Evolutionary conservation across 2,797 vertebrate genomes (phyloP), one percentile per base, ranked within the genome.

Genomic region (Semaprochilodus insignis): DNA sequence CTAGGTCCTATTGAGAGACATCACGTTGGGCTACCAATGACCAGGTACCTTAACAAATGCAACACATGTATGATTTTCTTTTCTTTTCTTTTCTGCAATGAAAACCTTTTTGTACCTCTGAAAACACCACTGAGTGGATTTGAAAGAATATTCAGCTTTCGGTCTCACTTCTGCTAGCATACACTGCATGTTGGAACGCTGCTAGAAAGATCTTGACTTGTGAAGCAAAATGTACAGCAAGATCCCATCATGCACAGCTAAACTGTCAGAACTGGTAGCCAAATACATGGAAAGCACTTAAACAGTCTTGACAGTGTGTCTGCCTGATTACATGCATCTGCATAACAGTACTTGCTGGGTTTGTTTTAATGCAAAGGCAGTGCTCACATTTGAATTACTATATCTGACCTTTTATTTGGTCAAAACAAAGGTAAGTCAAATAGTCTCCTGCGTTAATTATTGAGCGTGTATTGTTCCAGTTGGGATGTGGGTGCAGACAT

Each of bases 1-100:
- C 94, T 93, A 91, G 90, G 85, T 84, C 71, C 88, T 85, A 90
- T 84, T 91, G 92, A 91, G 88, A 89, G 90, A 94, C 91, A 93
- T 93, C 90, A 91, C 89, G 72, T 85, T 87, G 87, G 90, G 83
- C 84, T 71, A 85, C 73, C 51, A 81, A 25, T 85, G 77, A 80
- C 89, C 81, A 81, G 85, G 89, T 92, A 88, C 84, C 84, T 83
- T 67, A 74, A 83, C 0, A 72, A 74, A 67, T 81, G 54, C 40
- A 83, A 79, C 57, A 79, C 51, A 74, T 27, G 25, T n/a, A 36
- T 13, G 52, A 36, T n/a, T 55, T 57, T 36, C 19, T 59, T 74
- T 59, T 36, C 19, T 59, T 74, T 59, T 73, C 27, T 54, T 73
- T 54, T 59, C 72, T 36, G 27, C 1, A 6, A 16, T 44, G 40